Evolutionary conservation across 1,140 invertebrate genomes (phyloP), one percentile per base, ranked within the genome.

Genomic region (Eurosta solidaginis): DNA sequence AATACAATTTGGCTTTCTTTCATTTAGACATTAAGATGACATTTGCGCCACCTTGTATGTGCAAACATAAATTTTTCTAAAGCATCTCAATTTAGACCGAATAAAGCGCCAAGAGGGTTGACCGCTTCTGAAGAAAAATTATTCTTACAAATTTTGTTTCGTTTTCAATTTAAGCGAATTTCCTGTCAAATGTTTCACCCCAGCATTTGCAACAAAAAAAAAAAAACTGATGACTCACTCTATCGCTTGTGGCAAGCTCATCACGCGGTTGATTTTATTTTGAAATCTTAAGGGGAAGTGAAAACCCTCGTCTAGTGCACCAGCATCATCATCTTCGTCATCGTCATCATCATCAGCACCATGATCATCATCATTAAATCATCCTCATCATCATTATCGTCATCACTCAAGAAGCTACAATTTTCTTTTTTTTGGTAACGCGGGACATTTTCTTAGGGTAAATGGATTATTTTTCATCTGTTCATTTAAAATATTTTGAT

Each of bases 401-500:
- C n/a, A n/a, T 68, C 27, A 59, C 33, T 36, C 17, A 10, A n/a
- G 59, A 6, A 68, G 33, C 22, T 10, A 68, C 36, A 40, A 7
- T 68, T 68, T 22, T n/a, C 33, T 42, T 40, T 36, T 3, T 29
- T 52, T 52, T 2, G n/a, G n/a, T n/a, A n/a, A n/a, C n/a, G n/a
- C n/a, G n/a, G n/a, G n/a, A n/a, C 59, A 40, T 14, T 68, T 68
- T 36, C n/a, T n/a, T 7, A 68, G 59, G 59, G 59, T 68, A 20
- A 33, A 40, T 40, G 40, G 12, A 68, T 68, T 17, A 68, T 33
- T 36, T 59, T 9, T 40, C n/a, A 10, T n/a, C n/a, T 68, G 2
- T 68, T 68, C 59, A 68, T 36, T 68, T 42, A 68, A n/a, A 42
- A 68, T 42, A 40, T 68, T 40, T 68, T 14, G n/a, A 68, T 22